Base-by-base conservation (phyloP, 2,113 vertebrate genomes). In the Turnix velox region DNA sequence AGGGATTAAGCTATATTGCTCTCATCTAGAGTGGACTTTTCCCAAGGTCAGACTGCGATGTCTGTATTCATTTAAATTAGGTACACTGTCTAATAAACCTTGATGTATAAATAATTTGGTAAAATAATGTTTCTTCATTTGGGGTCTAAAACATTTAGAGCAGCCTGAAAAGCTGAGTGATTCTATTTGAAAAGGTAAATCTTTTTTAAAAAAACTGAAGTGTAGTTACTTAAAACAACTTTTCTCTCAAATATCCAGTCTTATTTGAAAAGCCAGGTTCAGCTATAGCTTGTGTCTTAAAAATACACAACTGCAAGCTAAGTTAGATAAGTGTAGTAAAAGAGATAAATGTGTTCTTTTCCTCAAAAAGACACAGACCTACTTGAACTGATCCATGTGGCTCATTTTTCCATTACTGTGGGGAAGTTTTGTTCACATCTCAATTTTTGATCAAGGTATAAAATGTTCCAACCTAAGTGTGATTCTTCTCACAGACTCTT, bases 401-500 rank as follows among this genome's bases (percentile, higher is more conserved):
- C 31, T 93, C 18, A 52, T 82, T 71, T 71, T 87, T n/a, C 59
- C 33, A 33, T 95, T 75, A 31, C 39, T 68, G 62, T 59, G 51
- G 87, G 49, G 77, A 88, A 72, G 61, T 55, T 35, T 58, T 78
- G 49, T 93, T 72, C 83, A 49, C 3, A 37, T 77, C 84, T 95
- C 74, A 22, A 63, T 39, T 87, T 95, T 71, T 91, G 62, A 92
- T 87, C 78, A 43, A 57, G 80, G 88, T 74, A 68, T 92, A 84
- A 94, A 95, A 42, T 65, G 48, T 88, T 73, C 57, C 55, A 86
- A 19, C 10, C 66, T 65, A 91, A 87, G 76, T 92, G 76, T 75
- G 43, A 86, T 87, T 91, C 54, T 80, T 91, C 92, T 96, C 85
- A 81, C 55, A 93, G 69, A 39, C 66, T 74, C 14, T 49, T 95